Evolutionary conservation across 1,140 invertebrate species (phyloP), one percentile per base, ranked within the genome.

Genomic region (Sitophilus oryzae): DNA sequence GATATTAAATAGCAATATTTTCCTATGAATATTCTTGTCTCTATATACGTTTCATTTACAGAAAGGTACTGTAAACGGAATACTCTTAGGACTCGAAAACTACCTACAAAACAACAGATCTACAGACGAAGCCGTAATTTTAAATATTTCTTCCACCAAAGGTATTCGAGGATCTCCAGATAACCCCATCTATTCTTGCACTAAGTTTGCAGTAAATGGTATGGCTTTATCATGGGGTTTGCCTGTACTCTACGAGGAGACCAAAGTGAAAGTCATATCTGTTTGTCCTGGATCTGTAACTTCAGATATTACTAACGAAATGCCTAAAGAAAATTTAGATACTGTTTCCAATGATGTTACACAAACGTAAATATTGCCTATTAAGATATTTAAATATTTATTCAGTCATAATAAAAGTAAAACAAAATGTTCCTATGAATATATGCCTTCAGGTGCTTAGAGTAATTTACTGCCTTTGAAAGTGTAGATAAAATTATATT

Each of bases 211-310:
- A 1, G 38, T 67, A 1, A 15, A 61, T 9, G 64, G 64, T 25
- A 23, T 63, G 16, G 61, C 52, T 3, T 53, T 52, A 23, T 30
- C 53, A 2, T 60, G 59, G 34, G 64, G 64, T 6, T 21, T 35
- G 9, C 15, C 48, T n/a, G 14, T 40, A 1, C 56, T 60, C 19
- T 63, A 64, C 38, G 47, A 65, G 5, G 45, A 56, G 23, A 65
- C 65, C 4, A 69, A 69, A 49, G 65, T 73, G 2, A 60, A 58
- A 55, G 62, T 69, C 6, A 18, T 72, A 4, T 56, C 62, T 2
- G 58, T 73, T 11, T 71, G 68, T 59, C 71, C 25, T 30, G 25
- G 25, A 30, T 5, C 25, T 30, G 11, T 11, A 30, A 6, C 25
- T 30, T 6, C 25, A 30, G 11, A 30, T 11, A 30, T 11, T 6